These are phyloP conservation scores for Volucella inanis DNA, from an alignment of 2,888 invertebrate species.

Conservation along the genomic window DNA sequence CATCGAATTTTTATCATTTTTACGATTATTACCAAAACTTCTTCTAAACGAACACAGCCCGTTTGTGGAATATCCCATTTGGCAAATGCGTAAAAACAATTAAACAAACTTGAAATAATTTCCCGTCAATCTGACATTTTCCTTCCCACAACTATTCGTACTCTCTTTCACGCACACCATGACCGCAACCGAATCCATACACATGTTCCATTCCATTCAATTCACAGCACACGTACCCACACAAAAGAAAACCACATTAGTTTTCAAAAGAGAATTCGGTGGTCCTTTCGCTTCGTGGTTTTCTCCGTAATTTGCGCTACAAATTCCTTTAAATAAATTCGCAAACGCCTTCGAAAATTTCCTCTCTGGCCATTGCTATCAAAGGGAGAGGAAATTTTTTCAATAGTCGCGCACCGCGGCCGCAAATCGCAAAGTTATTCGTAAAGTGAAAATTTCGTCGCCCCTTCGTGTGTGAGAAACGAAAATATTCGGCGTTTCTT, in stretches of 20 bases:
- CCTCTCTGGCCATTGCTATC: neutral
- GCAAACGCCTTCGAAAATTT: slow-evolving; percentile 15
- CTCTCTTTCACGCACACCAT: slow-evolving; percentile 54
- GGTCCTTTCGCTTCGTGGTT: slow-evolving; percentile 65
- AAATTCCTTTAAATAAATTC: slow-evolving; percentile 53
- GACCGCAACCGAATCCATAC: slow-evolving; percentile 19
- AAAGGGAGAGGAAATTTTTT: slow-evolving; percentile 34
- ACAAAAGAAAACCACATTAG: slow-evolving; percentile 47
- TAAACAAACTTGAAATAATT: slow-evolving; percentile 46
- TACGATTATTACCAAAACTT: too few relatives aligned
- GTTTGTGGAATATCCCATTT: slow-evolving; percentile 30
- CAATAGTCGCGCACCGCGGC: slow-evolving; percentile 1
- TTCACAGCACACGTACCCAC: slow-evolving; percentile 48
- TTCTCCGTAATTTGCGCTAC: slow-evolving; percentile 59
- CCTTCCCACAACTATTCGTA: slow-evolving; percentile 29
- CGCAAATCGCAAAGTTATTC: slow-evolving; percentile 22
- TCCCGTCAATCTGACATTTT: slow-evolving; percentile 64
- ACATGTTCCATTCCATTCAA: slow-evolving; percentile 59
- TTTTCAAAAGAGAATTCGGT: slow-evolving; percentile 69
- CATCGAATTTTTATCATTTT: too few relatives aligned
- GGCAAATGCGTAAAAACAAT: slow-evolving; percentile 43
- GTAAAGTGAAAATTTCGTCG: slow-evolving; percentile 68
- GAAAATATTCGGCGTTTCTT: slow-evolving; percentile 74
- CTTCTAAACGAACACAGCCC: slow-evolving; percentile 25
- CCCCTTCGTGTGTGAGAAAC: slow-evolving; percentile 66